These are phyloP conservation scores for Melanophora roralis DNA, from an alignment of 2,888 invertebrate species.

Conservation along the genomic window DNA sequence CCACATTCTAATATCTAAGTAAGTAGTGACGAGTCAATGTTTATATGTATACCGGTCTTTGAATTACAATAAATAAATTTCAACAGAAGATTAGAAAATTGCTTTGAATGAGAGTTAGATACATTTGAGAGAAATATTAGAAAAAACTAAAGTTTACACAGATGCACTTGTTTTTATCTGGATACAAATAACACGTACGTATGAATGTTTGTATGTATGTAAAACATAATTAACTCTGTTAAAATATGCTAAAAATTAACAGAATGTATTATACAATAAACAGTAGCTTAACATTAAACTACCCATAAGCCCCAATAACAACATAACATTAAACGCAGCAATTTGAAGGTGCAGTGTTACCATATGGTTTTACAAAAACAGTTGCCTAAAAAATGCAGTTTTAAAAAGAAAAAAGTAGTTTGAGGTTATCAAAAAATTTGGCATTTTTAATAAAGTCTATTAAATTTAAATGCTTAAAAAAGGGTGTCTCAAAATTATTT, in stretches of 20 bases:
- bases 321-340: not conserved
- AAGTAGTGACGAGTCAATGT: slow-evolving; percentile 22
- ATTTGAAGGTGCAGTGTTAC: no score
- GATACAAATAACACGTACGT: not conserved
- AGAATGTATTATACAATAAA: not conserved
- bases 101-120: slow-evolving; percentile 16
- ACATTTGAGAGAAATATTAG: not conserved
- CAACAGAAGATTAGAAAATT: slow-evolving; percentile 38
- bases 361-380: no score
- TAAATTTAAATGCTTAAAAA: no score
- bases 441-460: no score
- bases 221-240: slow-evolving; percentile 15
- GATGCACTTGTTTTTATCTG: not conserved
- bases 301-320: not conserved
- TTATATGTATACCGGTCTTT: slow-evolving; percentile 47
- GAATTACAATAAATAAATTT: slow-evolving; percentile 11
- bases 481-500: no score
- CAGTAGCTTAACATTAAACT: slow-evolving; percentile 31
- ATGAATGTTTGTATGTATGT: no score
- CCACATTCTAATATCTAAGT: slow-evolving; percentile 49
- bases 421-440: no score
- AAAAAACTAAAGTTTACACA: not conserved
- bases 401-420: no score
- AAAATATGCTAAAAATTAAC: not conserved
- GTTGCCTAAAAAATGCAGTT: no score